Conservation (phyloP, 2,113 vertebrate species). For the Mesocricetus auratus region DNA sequence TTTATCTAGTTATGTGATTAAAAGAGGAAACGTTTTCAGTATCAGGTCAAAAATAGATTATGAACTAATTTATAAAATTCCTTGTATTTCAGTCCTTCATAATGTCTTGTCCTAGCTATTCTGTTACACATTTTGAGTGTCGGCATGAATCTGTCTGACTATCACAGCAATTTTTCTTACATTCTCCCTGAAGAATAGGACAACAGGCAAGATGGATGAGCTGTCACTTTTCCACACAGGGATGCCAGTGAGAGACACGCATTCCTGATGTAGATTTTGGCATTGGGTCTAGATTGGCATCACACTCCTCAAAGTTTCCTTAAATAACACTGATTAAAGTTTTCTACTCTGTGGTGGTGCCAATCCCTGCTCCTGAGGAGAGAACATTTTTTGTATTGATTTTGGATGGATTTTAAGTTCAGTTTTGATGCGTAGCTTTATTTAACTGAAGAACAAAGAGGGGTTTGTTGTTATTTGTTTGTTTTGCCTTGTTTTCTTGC, state of each 20-base stretch:
- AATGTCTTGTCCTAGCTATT: background rate
- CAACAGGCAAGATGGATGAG: constrained; percentile 58
- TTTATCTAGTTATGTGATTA: constrained; percentile 27
- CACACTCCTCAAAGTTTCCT: constrained; percentile 66
- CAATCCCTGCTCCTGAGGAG: constrained; percentile 75
- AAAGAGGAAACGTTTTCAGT: constrained; percentile 1
- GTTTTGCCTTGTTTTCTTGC: constrained; percentile 25
- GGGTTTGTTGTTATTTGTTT: constrained; percentile 13
- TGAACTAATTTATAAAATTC: constrained; percentile 32
- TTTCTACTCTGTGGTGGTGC: constrained; percentile 79
- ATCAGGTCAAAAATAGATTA: constrained; percentile 65
- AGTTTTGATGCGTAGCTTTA: constrained; percentile 81
- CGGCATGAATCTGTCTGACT: constrained; percentile 58
- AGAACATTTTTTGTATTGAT: constrained; percentile 75
- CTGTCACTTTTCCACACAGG: constrained; percentile 68
- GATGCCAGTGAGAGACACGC: constrained; percentile 72
- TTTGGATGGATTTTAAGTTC: constrained; percentile 76
- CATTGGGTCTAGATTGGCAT: constrained; percentile 70
- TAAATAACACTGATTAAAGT: constrained; percentile 80
- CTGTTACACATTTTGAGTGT: background rate
- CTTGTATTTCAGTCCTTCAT: background rate
- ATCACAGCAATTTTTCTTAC: constrained; percentile 65
- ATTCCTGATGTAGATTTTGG: constrained; percentile 74
- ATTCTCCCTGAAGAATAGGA: constrained; percentile 47
- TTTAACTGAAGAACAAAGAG: constrained; percentile 78